Conservation (phyloP, 2,888 invertebrate species). For the Tetrapedia diversipes region DNA sequence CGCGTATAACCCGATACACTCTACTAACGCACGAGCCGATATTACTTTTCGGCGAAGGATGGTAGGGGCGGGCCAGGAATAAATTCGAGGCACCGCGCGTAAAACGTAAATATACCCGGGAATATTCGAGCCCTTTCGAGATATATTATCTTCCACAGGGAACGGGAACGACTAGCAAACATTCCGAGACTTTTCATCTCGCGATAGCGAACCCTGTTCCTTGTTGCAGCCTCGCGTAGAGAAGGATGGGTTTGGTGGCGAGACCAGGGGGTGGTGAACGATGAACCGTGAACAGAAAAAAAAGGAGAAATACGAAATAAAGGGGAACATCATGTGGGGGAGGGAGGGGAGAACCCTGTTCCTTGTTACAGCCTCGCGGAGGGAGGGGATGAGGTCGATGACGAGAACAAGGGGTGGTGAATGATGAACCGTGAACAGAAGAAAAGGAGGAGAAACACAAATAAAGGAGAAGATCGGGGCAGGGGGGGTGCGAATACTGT, state of each 20-base stretch:
- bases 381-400: too few relatives aligned
- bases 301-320: constrained; percentile 13
- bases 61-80: not conserved
- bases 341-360: too few relatives aligned
- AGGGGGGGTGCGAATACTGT: too few relatives aligned
- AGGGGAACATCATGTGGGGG: too few relatives aligned
- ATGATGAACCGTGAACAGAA: constrained; percentile 13
- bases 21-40: constrained; percentile 40
- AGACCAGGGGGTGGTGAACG: not conserved
- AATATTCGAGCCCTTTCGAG: constrained; percentile 28
- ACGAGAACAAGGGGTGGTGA: not conserved
- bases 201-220: constrained; percentile 32
- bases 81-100: constrained; percentile 29
- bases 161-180: constrained; percentile 29
- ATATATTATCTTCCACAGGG: constrained; percentile 39
- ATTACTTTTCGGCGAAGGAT: constrained; percentile 47
- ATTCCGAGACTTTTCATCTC: constrained; percentile 46
- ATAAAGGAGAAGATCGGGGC: too few relatives aligned
- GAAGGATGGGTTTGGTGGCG: too few relatives aligned
- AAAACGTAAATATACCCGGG: constrained; percentile 46
- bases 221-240: not conserved
- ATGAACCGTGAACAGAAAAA: constrained; percentile 3
- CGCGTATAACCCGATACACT: constrained; percentile 49
- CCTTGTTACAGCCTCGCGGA: not conserved
- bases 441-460: too few relatives aligned